phyloP scores from a whole-genome alignment of 2,797 vertebrate genomes.

The Crax fasciolata region DNA sequence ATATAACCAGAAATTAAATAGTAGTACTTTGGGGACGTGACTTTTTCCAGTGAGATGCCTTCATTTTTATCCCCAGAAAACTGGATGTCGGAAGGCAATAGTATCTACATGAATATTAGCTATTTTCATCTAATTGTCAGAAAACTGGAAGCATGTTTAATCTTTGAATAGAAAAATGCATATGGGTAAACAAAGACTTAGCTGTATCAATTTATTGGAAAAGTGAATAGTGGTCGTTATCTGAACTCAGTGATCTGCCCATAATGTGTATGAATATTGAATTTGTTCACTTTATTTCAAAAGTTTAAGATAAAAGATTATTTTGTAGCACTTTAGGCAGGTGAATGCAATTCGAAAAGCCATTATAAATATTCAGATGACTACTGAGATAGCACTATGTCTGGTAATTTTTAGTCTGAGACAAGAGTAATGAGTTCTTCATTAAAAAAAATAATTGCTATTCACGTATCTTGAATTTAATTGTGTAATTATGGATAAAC shows the following conservation, averaged over 20 bases:
- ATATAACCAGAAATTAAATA: not conserved
- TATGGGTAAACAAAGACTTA: not conserved
- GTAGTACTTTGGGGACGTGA: not conserved
- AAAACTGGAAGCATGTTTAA: not conserved
- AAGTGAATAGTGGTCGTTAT: not conserved
- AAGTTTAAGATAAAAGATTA: not conserved
- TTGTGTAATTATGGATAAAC: not conserved
- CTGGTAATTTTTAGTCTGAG: not conserved
- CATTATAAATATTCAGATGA: not conserved
- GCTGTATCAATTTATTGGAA: not conserved
- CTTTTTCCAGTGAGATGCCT: not conserved
- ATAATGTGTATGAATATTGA: not conserved
- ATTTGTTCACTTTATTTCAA: conserved; percentile 9
- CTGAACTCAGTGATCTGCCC: not conserved
- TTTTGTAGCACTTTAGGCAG: not conserved
- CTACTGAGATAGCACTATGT: not conserved
- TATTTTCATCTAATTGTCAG: not conserved
- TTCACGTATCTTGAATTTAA: not conserved
- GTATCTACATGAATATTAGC: not conserved
- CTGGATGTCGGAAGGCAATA: not conserved
- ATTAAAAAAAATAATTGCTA: not conserved
- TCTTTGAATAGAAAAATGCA: not conserved
- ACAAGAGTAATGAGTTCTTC: not conserved
- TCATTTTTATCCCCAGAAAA: not conserved
- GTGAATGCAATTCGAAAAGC: conserved; percentile 8